These are phyloP conservation scores for Danio aesculapii DNA, from an alignment of 2,797 vertebrate genomes.

Conservation along the genomic window DNA sequence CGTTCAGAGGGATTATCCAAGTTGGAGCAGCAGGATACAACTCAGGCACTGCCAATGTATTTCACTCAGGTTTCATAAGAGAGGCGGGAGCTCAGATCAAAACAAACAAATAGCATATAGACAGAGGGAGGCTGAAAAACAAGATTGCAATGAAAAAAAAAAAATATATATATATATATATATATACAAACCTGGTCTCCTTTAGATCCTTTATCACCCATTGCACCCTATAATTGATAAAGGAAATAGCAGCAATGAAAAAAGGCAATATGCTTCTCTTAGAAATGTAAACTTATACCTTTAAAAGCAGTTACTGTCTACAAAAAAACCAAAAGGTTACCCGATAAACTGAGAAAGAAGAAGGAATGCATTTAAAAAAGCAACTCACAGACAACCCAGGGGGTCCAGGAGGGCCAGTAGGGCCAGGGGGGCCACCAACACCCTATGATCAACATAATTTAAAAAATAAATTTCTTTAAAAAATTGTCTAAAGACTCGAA, in stretches of 20 bases:
- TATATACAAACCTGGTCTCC: slow-evolving; percentile 82
- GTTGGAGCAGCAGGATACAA: slow-evolving; percentile 35
- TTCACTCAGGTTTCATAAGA: slow-evolving; percentile 42
- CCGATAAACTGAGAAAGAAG: not conserved
- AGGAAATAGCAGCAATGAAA: slow-evolving; percentile 13
- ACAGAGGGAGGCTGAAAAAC: slow-evolving; percentile 28
- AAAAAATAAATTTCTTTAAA: slow-evolving; percentile 23
- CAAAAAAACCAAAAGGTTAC: not conserved
- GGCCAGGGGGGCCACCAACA: slow-evolving; percentile 75
- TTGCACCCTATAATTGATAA: slow-evolving; percentile 77
- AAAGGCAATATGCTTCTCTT: slow-evolving; percentile 34
- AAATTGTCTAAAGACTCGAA: no score
- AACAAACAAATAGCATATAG: slow-evolving; percentile 14
- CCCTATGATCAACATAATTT: slow-evolving; percentile 75
- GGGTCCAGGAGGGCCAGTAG: slow-evolving; percentile 84
- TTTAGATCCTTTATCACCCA: slow-evolving; percentile 90
- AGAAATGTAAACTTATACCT: not conserved
- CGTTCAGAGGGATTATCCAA: slow-evolving; percentile 46
- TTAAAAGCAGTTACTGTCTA: not conserved
- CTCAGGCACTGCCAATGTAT: slow-evolving; percentile 22
- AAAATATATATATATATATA: slow-evolving; percentile 25
- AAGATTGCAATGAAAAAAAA: slow-evolving; percentile 69
- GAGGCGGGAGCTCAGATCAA: slow-evolving; percentile 7
- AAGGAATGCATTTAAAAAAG: not conserved
- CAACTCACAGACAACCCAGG: slow-evolving; percentile 85